phyloP scores from a whole-genome alignment of 2,888 invertebrate genomes.

The Homarus gammarus region DNA sequence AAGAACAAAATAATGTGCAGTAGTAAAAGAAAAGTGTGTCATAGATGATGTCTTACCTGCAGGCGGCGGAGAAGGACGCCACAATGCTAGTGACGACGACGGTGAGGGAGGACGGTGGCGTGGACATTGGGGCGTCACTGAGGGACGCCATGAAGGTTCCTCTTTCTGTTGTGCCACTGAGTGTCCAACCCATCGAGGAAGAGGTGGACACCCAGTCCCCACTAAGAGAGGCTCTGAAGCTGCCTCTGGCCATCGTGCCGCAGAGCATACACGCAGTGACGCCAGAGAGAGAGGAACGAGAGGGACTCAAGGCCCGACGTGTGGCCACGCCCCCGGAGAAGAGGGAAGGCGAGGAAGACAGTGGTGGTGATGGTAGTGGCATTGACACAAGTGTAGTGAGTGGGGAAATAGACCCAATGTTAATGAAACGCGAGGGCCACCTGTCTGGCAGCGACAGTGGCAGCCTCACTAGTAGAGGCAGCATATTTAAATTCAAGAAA shows the following conservation, averaged over 20 bases:
- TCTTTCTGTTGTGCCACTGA: slow-evolving; percentile 60
- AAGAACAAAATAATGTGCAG: too few species aligned
- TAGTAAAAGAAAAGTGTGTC: too few species aligned
- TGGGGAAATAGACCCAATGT: slow-evolving; percentile 49
- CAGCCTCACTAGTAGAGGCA: slow-evolving; percentile 50
- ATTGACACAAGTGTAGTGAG: slow-evolving; percentile 58
- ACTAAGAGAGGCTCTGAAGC: slow-evolving; percentile 61
- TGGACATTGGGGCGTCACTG: slow-evolving; percentile 57
- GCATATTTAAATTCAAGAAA: slow-evolving; percentile 47
- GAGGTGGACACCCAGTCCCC: slow-evolving; percentile 38
- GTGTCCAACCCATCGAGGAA: slow-evolving; percentile 44
- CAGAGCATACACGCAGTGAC: slow-evolving; percentile 25
- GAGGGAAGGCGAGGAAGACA: slow-evolving; percentile 34
- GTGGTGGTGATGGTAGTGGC: slow-evolving; percentile 44
- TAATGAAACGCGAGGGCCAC: background rate
- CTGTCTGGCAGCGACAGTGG: slow-evolving; percentile 54
- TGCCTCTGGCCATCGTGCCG: slow-evolving; percentile 60
- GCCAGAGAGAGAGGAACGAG: background rate
- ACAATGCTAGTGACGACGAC: slow-evolving; percentile 69
- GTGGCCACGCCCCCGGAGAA: background rate
- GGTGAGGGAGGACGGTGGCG: slow-evolving; percentile 56
- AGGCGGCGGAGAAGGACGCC: slow-evolving; percentile 60
- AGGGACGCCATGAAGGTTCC: slow-evolving; percentile 56
- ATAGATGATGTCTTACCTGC: slow-evolving; percentile 12
- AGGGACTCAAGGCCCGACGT: slow-evolving; percentile 15